A percentile compares a stretch with the other conserved stretches of the same genome.
These are phyloP conservation scores for Lasiommata megera DNA, from an alignment of 2,888 invertebrate species.

Conservation along the genomic window DNA sequence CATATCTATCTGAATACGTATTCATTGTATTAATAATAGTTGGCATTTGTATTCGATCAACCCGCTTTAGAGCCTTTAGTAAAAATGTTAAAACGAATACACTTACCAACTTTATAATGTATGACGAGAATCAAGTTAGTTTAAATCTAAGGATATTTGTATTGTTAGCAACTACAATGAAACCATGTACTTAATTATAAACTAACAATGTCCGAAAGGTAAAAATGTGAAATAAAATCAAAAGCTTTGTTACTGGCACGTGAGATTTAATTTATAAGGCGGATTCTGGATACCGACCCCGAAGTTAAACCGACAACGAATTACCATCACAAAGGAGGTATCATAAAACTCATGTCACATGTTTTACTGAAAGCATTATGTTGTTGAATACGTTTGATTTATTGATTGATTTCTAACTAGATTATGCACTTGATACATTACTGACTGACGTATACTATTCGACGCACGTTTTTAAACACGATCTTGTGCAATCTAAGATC, in stretches of 20 bases:
- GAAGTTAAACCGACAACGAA: slow-evolving; percentile 6
- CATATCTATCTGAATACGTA: too few relatives aligned
- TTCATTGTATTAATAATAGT: too few relatives aligned
- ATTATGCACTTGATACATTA: neutral
- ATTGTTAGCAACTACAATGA: neutral
- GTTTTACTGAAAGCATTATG: neutral
- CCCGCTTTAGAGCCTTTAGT: too few relatives aligned
- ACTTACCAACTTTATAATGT: neutral
- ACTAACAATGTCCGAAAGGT: slow-evolving; percentile 1
- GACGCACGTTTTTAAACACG: neutral
- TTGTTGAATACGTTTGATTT: neutral
- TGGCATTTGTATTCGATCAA: too few relatives aligned
- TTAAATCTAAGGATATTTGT: neutral
- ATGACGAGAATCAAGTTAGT: neutral
- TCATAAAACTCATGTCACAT: neutral
- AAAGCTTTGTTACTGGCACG: slow-evolving; percentile 44
- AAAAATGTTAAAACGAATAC: too few relatives aligned
- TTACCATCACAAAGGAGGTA: slow-evolving; percentile 12
- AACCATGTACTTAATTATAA: neutral
- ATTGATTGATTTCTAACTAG: neutral
- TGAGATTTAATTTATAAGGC: slow-evolving; percentile 41
- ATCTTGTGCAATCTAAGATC: neutral
- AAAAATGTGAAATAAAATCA: slow-evolving; percentile 2
- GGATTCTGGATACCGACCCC: slow-evolving; percentile 41
- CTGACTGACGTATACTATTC: neutral